These are phyloP conservation scores for Eulemur coronatus DNA, from an alignment of 2,797 vertebrate species.

Conservation along the genomic window DNA sequence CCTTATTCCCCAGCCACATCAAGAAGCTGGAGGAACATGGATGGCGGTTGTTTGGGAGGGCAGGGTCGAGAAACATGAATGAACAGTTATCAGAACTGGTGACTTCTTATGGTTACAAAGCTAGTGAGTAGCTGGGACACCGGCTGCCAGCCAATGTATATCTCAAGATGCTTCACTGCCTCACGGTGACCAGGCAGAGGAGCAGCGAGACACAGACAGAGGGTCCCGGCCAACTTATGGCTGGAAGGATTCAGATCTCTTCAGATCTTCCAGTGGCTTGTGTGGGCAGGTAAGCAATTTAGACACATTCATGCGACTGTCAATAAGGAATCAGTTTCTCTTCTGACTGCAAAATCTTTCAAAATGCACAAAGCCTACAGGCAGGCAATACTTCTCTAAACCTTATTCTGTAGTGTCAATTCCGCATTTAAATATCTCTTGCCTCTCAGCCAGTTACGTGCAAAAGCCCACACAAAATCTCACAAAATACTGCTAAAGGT, in stretches of 20 bases:
- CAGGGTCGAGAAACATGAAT: background rate
- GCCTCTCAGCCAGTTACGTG: background rate
- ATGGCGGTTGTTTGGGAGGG: background rate
- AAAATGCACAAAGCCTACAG: background rate
- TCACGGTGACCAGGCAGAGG: background rate
- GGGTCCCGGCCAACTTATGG: background rate
- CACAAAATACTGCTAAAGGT: background rate
- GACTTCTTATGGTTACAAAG: background rate
- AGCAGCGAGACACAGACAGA: background rate
- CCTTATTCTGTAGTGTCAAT: background rate
- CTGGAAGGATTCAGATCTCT: background rate
- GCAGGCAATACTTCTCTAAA: background rate
- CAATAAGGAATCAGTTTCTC: background rate
- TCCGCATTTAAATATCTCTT: background rate
- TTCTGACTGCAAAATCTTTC: background rate
- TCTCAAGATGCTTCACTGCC: background rate
- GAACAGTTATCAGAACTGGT: background rate
- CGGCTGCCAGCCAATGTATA: background rate
- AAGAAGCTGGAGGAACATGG: background rate
- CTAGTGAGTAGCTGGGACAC: background rate
- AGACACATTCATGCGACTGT: background rate
- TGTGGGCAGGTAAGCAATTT: background rate
- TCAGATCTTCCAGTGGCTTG: background rate
- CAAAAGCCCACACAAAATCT: background rate
- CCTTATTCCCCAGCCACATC: background rate